Evolutionary conservation across 2,113 vertebrate genomes (phyloP).

Genomic region (Mirounga angustirostris): DNA sequence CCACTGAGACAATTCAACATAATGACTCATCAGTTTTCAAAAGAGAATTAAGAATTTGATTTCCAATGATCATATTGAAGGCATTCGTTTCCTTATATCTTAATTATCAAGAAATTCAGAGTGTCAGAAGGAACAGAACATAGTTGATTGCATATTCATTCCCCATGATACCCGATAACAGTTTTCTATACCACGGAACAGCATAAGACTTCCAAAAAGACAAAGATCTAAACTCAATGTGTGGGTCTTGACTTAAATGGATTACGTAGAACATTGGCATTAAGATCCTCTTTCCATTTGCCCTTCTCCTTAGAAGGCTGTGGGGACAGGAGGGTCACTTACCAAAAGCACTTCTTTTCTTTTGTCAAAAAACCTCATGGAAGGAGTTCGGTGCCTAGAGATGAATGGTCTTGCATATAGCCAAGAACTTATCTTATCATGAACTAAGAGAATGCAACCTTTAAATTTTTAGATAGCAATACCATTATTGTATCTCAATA

Average conservation of each 20-base stretch:
- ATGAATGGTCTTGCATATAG: background rate
- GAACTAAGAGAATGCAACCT: background rate
- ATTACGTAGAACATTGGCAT: background rate
- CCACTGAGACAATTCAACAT: background rate
- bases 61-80: background rate
- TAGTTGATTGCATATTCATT: background rate
- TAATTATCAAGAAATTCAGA: background rate
- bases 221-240: background rate
- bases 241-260: background rate
- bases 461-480: background rate
- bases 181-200: background rate
- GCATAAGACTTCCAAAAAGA: background rate
- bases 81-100: background rate
- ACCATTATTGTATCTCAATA: background rate
- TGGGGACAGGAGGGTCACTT: background rate
- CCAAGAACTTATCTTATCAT: background rate
- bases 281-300: background rate
- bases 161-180: background rate
- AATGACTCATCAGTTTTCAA: background rate
- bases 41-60: background rate
- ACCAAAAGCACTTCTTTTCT: background rate
- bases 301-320: background rate
- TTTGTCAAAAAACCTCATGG: background rate
- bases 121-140: background rate
- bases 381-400: background rate